Evolutionary conservation across 2,797 vertebrate species (phyloP).

Genomic region (Zalophus californianus): DNA sequence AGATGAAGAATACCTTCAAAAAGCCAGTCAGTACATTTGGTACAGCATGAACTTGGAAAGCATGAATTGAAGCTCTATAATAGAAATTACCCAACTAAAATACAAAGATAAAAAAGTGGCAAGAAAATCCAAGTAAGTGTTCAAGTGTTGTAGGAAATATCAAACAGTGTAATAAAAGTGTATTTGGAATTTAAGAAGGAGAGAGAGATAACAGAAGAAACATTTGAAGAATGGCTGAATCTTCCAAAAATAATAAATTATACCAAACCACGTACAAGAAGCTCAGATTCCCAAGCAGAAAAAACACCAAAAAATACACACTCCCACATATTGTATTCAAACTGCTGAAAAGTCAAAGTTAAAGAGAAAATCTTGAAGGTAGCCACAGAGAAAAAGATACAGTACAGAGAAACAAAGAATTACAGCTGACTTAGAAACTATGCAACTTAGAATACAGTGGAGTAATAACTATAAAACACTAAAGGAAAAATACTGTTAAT

Average conservation of each 20-base stretch:
- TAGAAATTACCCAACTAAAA: constrained; percentile 1
- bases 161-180: neutral
- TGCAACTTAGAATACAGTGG: neutral
- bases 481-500: neutral
- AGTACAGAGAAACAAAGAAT: neutral
- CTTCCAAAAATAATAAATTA: neutral
- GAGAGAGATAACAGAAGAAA: constrained; percentile 5
- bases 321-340: neutral
- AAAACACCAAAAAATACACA: neutral
- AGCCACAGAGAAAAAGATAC: neutral
- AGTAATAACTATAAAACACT: neutral
- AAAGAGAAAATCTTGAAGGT: neutral
- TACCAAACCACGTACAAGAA: neutral
- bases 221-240: neutral
- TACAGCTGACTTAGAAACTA: neutral
- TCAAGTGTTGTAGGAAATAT: neutral
- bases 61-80: neutral
- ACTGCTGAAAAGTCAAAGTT: neutral
- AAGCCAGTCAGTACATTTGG: neutral
- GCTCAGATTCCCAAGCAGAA: neutral
- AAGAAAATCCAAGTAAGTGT: neutral
- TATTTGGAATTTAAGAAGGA: neutral
- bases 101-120: neutral
- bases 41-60: neutral
- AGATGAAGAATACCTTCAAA: neutral